These are phyloP conservation scores for Neolamprologus sp. DNA, from an alignment of 2,113 vertebrate genomes.

Conservation along the genomic window DNA sequence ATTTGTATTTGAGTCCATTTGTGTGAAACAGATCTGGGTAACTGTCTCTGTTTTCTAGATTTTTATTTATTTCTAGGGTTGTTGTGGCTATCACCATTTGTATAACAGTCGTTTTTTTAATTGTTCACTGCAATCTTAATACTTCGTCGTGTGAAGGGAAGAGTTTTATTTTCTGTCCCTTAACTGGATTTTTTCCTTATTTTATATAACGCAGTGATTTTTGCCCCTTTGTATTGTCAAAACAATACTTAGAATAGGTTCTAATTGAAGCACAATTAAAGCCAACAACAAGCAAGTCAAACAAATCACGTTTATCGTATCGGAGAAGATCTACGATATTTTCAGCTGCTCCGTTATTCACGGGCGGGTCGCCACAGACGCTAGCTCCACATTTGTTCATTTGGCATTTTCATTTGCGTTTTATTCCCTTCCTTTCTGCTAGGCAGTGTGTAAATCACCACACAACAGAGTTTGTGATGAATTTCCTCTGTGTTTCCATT, in stretches of 20 bases:
- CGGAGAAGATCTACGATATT: background rate
- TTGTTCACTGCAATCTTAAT: background rate
- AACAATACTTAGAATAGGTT: background rate
- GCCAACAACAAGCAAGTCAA: background rate
- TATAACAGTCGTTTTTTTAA: background rate
- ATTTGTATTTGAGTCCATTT: background rate
- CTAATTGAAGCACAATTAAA: constrained; percentile 41
- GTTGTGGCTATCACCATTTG: constrained; percentile 6
- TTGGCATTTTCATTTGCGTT: background rate
- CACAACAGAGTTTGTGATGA: background rate
- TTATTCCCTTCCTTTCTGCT: background rate
- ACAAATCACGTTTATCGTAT: background rate
- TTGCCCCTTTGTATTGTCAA: background rate
- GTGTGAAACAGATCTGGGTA: background rate
- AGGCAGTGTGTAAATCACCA: background rate
- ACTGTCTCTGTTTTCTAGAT: constrained; percentile 8
- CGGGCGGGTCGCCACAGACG: background rate
- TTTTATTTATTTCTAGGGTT: constrained; percentile 22
- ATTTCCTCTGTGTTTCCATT: background rate
- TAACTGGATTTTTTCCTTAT: background rate
- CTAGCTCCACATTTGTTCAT: background rate
- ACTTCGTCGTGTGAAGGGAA: background rate
- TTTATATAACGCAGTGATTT: background rate
- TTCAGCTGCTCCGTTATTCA: background rate
- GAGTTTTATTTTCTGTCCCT: background rate